phyloP scores from a whole-genome alignment of 2,888 invertebrate species.

The Diarsia rubi region DNA sequence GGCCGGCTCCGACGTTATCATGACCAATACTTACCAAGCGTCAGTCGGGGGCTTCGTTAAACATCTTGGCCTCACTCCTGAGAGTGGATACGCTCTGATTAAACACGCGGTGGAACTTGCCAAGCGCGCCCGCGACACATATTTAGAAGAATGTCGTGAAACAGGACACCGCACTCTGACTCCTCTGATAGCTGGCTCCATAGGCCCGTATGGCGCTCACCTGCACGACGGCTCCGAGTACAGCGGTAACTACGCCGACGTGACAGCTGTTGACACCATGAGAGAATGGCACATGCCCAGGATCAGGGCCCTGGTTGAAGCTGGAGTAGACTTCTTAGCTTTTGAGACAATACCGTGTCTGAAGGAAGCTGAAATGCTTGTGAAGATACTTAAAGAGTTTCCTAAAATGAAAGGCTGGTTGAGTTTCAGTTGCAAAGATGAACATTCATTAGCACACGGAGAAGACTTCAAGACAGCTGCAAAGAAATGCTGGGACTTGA shows the following conservation, averaged over 20 bases:
- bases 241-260: slow-evolving; percentile 94
- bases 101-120: slow-evolving; percentile 94
- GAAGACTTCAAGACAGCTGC: slow-evolving; percentile 94
- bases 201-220: slow-evolving; percentile 98
- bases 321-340: slow-evolving; percentile 96
- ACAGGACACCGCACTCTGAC: slow-evolving; percentile 62
- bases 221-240: slow-evolving; percentile 98
- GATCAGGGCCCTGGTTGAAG: slow-evolving; percentile 94
- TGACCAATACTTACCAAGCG: slow-evolving; percentile 97
- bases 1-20: slow-evolving; percentile 96
- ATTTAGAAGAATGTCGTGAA: slow-evolving; percentile 85
- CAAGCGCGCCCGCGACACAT: slow-evolving; percentile 92
- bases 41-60: slow-evolving; percentile 94
- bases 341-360: slow-evolving; percentile 97
- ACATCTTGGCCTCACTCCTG: slow-evolving; percentile 92
- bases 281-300: slow-evolving; percentile 96
- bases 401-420: slow-evolving; percentile 96
- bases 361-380: slow-evolving; percentile 95
- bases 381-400: slow-evolving; percentile 94
- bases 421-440: slow-evolving; percentile 94
- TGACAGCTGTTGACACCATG: slow-evolving; percentile 91
- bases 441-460: slow-evolving; percentile 93
- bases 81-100: slow-evolving; percentile 93
- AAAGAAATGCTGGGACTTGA: slow-evolving; percentile 92
- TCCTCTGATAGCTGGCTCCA: slow-evolving; percentile 95